Conservation (phyloP, 2,888 invertebrate species). For the Embidobia sp. region DNA sequence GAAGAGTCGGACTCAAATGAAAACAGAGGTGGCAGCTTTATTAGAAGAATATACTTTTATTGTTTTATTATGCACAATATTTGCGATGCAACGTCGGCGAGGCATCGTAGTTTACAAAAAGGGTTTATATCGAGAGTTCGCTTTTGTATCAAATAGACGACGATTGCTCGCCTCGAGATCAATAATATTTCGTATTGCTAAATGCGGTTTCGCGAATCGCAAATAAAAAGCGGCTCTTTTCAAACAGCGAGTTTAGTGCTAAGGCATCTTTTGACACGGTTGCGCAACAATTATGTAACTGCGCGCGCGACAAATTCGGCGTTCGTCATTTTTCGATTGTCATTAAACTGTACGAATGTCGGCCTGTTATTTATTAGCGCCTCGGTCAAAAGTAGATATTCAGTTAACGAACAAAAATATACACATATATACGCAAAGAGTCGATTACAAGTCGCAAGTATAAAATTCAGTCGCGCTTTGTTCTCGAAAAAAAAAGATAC, state of each 20-base stretch:
- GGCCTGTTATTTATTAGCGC: no score
- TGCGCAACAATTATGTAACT: conserved; percentile 12
- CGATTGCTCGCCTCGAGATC: conserved; percentile 37
- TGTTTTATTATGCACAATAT: background rate
- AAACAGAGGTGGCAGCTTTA: no score
- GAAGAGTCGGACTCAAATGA: no score
- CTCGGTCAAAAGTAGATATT: no score
- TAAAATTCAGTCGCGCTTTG: conserved; percentile 30
- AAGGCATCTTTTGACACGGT: conserved; percentile 24
- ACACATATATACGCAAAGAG: no score
- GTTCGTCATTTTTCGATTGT: conserved; percentile 1
- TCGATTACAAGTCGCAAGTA: conserved; percentile 1
- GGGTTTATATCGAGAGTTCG: no score
- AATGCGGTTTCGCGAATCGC: conserved; percentile 30
- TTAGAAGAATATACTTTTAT: no score
- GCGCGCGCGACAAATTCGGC: conserved; percentile 1
- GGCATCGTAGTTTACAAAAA: conserved; percentile 11
- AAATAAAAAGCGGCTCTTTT: conserved; percentile 16
- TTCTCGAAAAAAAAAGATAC: background rate
- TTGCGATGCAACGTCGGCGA: conserved; percentile 6
- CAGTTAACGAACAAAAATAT: no score
- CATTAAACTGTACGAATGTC: background rate
- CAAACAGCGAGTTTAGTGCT: conserved; percentile 6
- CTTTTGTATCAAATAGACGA: conserved; percentile 11
- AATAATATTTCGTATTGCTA: conserved; percentile 17